Percentiles rank a stretch among this genome's conserved stretches.
Conservation (phyloP, 2,113 vertebrate genomes). For the Gobius niger region DNA sequence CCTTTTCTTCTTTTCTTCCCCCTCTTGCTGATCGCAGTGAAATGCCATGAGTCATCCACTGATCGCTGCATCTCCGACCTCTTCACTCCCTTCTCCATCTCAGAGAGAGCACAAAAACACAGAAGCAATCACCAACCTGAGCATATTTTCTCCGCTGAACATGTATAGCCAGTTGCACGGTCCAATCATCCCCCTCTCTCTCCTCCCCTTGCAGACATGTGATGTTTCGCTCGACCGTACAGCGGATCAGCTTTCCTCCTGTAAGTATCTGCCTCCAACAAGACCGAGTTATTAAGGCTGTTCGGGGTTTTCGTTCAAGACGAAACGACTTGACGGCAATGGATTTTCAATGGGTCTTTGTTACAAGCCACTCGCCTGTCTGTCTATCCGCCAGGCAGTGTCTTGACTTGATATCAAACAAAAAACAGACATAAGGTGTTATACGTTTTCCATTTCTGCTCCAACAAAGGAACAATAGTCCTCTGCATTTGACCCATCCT, state of each 20-base stretch:
- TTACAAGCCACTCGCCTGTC: constrained; percentile 35
- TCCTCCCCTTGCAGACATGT: constrained; percentile 65
- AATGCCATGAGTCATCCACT: constrained; percentile 43
- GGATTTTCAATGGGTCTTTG: constrained; percentile 50
- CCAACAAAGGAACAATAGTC: no score
- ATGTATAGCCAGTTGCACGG: constrained; percentile 16
- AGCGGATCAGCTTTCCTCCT: constrained; percentile 77
- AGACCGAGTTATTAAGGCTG: constrained; percentile 44
- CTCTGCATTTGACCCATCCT: no score
- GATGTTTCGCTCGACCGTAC: constrained; percentile 79
- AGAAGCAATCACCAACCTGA: constrained; percentile 29
- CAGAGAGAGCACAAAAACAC: constrained; percentile 25
- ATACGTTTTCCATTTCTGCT: no score
- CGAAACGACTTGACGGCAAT: constrained; percentile 48
- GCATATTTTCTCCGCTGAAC: constrained; percentile 41
- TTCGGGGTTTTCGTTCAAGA: constrained; percentile 49
- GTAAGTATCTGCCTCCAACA: constrained; percentile 77
- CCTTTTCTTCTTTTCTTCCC: constrained; percentile 5
- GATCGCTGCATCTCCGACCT: constrained; percentile 29
- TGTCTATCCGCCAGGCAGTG: neutral
- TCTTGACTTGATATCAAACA: neutral
- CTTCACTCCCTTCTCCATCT: constrained; percentile 16
- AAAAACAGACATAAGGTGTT: no score
- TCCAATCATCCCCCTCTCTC: constrained; percentile 12
- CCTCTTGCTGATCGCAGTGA: constrained; percentile 36